phyloP scores from a whole-genome alignment of 2,888 invertebrate genomes.

The Leptogaster cylindrica region DNA sequence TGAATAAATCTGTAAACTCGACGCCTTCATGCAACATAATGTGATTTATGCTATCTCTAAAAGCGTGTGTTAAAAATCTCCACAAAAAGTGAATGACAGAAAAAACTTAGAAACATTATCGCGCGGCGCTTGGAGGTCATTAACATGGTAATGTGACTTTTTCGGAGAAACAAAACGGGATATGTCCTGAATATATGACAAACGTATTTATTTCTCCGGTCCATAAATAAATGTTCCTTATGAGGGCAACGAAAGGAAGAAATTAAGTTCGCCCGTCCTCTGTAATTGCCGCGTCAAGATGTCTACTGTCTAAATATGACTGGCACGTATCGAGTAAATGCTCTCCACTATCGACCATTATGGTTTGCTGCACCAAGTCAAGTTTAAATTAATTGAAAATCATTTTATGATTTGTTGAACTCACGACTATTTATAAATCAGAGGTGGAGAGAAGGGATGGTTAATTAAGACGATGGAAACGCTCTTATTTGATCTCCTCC shows the following conservation, averaged over 20 bases:
- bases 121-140: constrained; percentile 17
- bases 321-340: constrained; percentile 18
- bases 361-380: constrained; percentile 12
- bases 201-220: constrained; percentile 20
- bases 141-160: constrained; percentile 15
- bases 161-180: not conserved
- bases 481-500: not conserved
- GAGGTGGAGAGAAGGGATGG: not conserved
- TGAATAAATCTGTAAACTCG: too few relatives aligned
- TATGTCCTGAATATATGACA: constrained; percentile 29
- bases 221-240: constrained; percentile 22
- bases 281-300: constrained; percentile 10
- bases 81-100: not conserved
- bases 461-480: constrained; percentile 16
- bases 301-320: constrained; percentile 27
- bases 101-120: not conserved
- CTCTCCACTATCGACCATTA: constrained; percentile 10
- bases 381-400: constrained; percentile 30
- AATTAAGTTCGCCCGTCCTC: not conserved
- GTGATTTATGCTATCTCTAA: too few relatives aligned
- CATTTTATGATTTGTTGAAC: constrained; percentile 34
- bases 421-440: constrained; percentile 24
- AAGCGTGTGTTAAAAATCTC: not conserved
- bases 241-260: not conserved
- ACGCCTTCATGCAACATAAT: too few relatives aligned